These are phyloP conservation scores for Neoseiulus cucumeris DNA, from an alignment of 1,140 invertebrate species.

Conservation along the genomic window DNA sequence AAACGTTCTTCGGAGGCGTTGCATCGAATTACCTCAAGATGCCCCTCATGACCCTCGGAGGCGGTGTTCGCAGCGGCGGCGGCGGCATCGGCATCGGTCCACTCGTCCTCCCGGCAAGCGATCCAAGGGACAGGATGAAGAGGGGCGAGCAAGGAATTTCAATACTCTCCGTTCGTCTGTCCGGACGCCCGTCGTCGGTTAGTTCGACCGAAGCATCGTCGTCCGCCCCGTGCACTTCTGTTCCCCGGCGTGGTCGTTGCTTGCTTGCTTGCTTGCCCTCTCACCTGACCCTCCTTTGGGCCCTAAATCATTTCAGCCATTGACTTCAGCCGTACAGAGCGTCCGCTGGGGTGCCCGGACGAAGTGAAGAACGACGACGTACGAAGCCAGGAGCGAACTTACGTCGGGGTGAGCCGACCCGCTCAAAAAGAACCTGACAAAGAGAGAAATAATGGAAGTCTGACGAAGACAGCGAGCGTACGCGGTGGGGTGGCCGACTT, in stretches of 20 bases:
- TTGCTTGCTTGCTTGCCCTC: not conserved
- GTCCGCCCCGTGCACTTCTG: not conserved
- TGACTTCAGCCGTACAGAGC: not conserved
- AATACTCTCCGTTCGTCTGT: not conserved
- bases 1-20: too few relatives aligned
- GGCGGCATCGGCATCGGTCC: too few relatives aligned
- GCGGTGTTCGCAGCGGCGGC: too few relatives aligned
- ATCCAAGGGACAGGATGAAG: not conserved
- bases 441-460: not conserved
- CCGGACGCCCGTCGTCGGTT: not conserved
- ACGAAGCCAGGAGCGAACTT: not conserved
- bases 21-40: too few relatives aligned
- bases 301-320: constrained; percentile 11
- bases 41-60: too few relatives aligned
- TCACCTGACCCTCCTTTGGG: constrained; percentile 10
- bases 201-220: not conserved
- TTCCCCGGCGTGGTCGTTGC: not conserved
- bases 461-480: not conserved
- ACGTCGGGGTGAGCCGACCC: not conserved
- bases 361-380: too few relatives aligned
- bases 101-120: not conserved
- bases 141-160: constrained; percentile 1
- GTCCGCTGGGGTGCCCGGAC: too few relatives aligned
- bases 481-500: too few relatives aligned
- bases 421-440: not conserved